Evolutionary conservation across 2,113 vertebrate genomes (phyloP), one percentile per base, ranked within the genome.

Genomic region (Nesoenas mayeri): DNA sequence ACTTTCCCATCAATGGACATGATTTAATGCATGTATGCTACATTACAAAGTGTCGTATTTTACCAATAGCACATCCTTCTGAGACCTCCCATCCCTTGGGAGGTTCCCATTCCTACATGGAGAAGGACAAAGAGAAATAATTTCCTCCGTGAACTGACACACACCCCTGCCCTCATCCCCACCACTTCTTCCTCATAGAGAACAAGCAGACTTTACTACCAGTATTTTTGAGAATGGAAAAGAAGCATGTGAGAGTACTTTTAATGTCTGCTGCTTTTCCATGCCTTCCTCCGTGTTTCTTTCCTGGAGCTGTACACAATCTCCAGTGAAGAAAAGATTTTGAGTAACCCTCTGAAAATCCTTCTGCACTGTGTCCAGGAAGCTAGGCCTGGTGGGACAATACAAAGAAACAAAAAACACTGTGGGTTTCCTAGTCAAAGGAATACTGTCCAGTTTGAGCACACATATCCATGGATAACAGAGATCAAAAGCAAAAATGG

Each of bases 301-400:
- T 91, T 89, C 75, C 74, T 64, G 54, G 9, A 36, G 19, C 31
- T 82, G 58, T 89, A 61, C 60, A 56, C 50, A 94, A 51, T 12
- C 62, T 88, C 40, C 92, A 79, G 44, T 61, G 78, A 87, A 67
- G 57, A 93, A 89, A 97, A 87, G 21, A 57, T 79, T 91, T 81
- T 38, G 56, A 85, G 42, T 86, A 60, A 70, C 36, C 5, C 51
- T 88, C 88, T 93, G 54, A 92, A 88, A 94, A 81, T 71, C 65
- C 31, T 85, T 25, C 72, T 96, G 84, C 50, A 22, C 65, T 57
- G 38, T 57, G 66, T 64, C 48, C 32, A 40, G 42, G 34, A 47
- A 73, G 6, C 75, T 50, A 60, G 50, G 44, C 54, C 86, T 70
- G 57, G 44, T 20, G 88, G 93, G 85, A 73, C 70, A 92, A 26